Base-by-base conservation (phyloP, 2,888 invertebrate species). In the Cheilosia soror region DNA sequence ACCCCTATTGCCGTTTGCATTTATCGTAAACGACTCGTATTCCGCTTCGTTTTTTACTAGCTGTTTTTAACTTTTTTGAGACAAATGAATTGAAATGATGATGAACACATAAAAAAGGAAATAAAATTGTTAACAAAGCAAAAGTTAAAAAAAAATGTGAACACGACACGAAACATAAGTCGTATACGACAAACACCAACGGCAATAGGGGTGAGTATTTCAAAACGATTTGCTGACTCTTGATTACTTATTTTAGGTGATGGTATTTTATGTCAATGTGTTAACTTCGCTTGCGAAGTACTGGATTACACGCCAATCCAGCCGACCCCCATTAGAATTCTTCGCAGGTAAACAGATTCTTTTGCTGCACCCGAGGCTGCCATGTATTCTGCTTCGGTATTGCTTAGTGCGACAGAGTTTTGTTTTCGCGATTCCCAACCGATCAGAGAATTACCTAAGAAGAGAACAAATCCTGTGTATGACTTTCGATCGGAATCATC, bases 191-290 rank as follows among this genome's bases (percentile, higher is more conserved):
- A n/a, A n/a, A n/a, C n/a, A n/a, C n/a, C n/a, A n/a, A n/a, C n/a
- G n/a, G n/a, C n/a, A n/a, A n/a, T n/a, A n/a, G n/a, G n/a, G n/a
- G n/a, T n/a, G n/a, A 58, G 53, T 77, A 84, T 15, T 69, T 58
- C 5, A 87, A 62, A 29, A 77, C 42, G 31, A 87, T 73, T 20
- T 73, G 29, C 0, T 75, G 72, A 44, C 71, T 62, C 42, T 72
- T 75, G 55, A 62, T 71, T 57, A 78, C 60, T 25, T 87, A 51
- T 29, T 69, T 63, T 2, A 81, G 58, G 71, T 75, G 71, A 71
- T 82, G 82, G 49, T 75, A 86, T 40, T 62, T 80, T 9, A 77
- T 65, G 25, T 82, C 75, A 13, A 81, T 81, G 20, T 84, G 81
- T 31, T 87, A 82, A 29, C 75, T 85, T 11, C 86, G 73, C 7